These are phyloP conservation scores for Lineus longissimus DNA, from an alignment of 1,140 invertebrate genomes.

Conservation along the genomic window DNA sequence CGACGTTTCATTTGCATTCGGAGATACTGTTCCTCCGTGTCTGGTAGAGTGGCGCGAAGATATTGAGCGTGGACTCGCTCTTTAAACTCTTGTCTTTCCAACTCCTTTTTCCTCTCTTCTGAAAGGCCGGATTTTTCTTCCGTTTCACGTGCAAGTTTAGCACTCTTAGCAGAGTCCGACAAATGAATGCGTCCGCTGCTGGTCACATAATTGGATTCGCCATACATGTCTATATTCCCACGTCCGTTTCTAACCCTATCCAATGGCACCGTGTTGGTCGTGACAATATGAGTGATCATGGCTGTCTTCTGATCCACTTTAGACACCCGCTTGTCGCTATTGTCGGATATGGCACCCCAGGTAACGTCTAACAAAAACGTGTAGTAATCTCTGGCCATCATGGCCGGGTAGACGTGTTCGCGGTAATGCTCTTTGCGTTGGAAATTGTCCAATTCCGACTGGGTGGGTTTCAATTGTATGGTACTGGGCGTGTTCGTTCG, in stretches of 20 bases:
- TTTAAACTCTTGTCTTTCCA: background rate
- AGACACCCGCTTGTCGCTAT: background rate
- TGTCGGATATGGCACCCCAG: background rate
- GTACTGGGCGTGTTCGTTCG: background rate
- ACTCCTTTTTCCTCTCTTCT: background rate
- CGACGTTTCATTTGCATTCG: background rate
- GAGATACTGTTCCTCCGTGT: background rate
- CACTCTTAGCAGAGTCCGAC: background rate
- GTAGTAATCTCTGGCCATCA: background rate
- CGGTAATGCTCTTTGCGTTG: background rate
- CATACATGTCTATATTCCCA: slow-evolving; percentile 3
- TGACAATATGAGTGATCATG: background rate
- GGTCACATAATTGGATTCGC: background rate
- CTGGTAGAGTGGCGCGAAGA: background rate
- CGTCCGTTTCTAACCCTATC: background rate
- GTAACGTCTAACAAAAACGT: background rate
- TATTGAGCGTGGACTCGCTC: background rate
- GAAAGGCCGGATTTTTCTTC: background rate
- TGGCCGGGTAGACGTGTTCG: background rate
- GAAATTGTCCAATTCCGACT: background rate
- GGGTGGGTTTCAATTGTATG: background rate
- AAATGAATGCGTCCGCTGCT: background rate
- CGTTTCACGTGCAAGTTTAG: background rate
- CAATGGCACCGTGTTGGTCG: background rate
- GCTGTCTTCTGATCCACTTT: background rate